Percentiles rank a stretch among this genome's conserved stretches.
Evolutionary conservation across 1,140 invertebrate genomes (phyloP).

Genomic region (Drosophila suzukii): DNA sequence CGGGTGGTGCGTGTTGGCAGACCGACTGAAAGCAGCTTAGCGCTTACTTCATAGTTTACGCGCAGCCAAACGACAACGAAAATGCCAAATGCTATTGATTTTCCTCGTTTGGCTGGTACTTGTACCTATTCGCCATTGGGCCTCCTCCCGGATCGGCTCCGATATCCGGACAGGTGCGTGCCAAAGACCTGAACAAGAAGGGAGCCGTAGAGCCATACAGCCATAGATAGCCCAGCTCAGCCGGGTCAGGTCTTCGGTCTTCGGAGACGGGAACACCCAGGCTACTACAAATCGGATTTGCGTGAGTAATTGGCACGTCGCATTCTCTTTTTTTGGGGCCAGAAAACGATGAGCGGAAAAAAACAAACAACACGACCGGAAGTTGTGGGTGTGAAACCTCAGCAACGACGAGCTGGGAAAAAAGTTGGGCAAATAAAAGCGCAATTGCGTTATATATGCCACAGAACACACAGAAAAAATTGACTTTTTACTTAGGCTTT

Average conservation of each 20-base stretch:
- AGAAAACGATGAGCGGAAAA: slow-evolving; percentile 41
- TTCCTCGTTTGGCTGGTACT: slow-evolving; percentile 33
- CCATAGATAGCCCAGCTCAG: slow-evolving; percentile 39
- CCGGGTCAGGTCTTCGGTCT: slow-evolving; percentile 30
- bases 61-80: slow-evolving; percentile 55
- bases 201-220: slow-evolving; percentile 20
- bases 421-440: slow-evolving; percentile 49
- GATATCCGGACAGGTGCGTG: slow-evolving; percentile 49
- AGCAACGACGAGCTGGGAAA: slow-evolving; percentile 53
- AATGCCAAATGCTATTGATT: slow-evolving; percentile 80
- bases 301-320: slow-evolving; percentile 81
- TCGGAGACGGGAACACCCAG: slow-evolving; percentile 20
- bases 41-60: slow-evolving; percentile 80
- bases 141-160: slow-evolving; percentile 25
- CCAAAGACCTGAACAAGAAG: slow-evolving; percentile 35
- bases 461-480: slow-evolving; percentile 23
- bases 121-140: background rate
- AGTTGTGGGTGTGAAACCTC: slow-evolving; percentile 69
- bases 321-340: slow-evolving; percentile 45
- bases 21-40: slow-evolving; percentile 75
- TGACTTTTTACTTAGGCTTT: slow-evolving; percentile 6
- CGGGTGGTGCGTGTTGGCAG: slow-evolving; percentile 50
- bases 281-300: slow-evolving; percentile 81
- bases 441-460: slow-evolving; percentile 53
- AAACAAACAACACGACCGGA: slow-evolving; percentile 44